Evolutionary conservation across 2,888 invertebrate species (phyloP), one percentile per base, ranked within the genome.

Genomic region (Hypercompe scribonia): DNA sequence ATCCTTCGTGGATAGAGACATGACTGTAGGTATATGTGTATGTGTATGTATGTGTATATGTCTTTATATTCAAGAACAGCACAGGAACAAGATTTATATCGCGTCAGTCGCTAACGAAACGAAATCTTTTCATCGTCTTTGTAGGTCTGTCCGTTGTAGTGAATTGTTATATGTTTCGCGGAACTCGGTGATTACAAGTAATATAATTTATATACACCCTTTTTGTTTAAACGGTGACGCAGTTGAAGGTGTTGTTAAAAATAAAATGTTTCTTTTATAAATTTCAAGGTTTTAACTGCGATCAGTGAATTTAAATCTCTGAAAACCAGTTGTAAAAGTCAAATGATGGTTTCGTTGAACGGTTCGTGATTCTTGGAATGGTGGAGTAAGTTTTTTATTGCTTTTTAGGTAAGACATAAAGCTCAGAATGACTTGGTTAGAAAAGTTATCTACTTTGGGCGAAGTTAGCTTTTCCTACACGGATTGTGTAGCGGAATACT

Each of bases 191-290:
- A 63, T 70, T 70, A 64, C n/a, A 66, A 28, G 58, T 66, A 58
- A 65, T 71, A 71, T 72, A 72, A 46, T 64, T 72, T 72, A 72
- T 58, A 72, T 13, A 64, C 72, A 61, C 10, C 68, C 54, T 72
- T 68, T 72, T 68, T 73, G 36, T 61, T 66, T 39, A 58, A 42
- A 42, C 70, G 24, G 66, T 39, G 28, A 58, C 66, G 46, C 34
- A 50, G 65, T 54, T n/a, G 58, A 66, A 71, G 39, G 50, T 18
- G 50, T 31, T 46, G 34, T 70, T 69, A 69, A 69, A 73, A 13
- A 69, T 54, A 63, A 61, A 18, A 67, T 58, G 61, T 70, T 70
- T 70, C 61, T 70, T 66, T 70, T 28, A 66, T 10, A 73, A 73
- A 34, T 50, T 61, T 67, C 73, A 73, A 70, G 73, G 73, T 61